Evolutionary conservation across 2,113 vertebrate species (phyloP), one percentile per base, ranked within the genome.

Genomic region (Fulica atra): DNA sequence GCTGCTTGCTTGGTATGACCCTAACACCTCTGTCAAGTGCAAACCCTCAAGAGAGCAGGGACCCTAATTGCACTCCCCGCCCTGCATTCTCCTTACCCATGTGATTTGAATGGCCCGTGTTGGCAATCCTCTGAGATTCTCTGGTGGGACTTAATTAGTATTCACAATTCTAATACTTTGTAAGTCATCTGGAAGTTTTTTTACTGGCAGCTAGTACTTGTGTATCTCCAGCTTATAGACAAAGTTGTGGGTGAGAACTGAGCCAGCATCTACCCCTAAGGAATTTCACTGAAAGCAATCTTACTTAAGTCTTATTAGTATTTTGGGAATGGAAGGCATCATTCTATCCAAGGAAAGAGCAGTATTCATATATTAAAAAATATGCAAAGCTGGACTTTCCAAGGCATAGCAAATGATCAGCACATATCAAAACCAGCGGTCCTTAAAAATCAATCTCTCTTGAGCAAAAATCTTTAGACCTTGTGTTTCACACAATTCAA

Each of bases 371-470:
- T 53, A 78, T 18, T 44, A 2, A 2, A 64, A 63, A 50, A 56
- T 20, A 76, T 0, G 12, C 26, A 81, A 85, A 78, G 16, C 20
- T 20, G 81, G 9, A 46, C 8, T 89, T 88, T 57, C 33, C 18
- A 74, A 91, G 42, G 48, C 26, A 48, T n/a, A 64, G n/a, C 0
- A 16, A 88, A 50, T 2, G 0, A 50, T 2, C 0, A 23, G 8
- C 1, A 0, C 0, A 0, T 35, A 73, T 46, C 31, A 86, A 69
- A 90, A 78, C 0, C 10, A 42, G 6, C 0, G 0, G 10, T 33
- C 81, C 48, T 60, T 51, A 59, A 78, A 74, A 73, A 51, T 38
- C 7, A 48, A 25, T 11, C 3, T 1, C 3, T 85, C 85, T 86
- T 35, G 18, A 50, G 8, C 7, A 90, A 92, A 80, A 61, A 53